These are phyloP conservation scores for Oreotragus oreotragus DNA, from an alignment of 2,113 vertebrate species.

Conservation along the genomic window DNA sequence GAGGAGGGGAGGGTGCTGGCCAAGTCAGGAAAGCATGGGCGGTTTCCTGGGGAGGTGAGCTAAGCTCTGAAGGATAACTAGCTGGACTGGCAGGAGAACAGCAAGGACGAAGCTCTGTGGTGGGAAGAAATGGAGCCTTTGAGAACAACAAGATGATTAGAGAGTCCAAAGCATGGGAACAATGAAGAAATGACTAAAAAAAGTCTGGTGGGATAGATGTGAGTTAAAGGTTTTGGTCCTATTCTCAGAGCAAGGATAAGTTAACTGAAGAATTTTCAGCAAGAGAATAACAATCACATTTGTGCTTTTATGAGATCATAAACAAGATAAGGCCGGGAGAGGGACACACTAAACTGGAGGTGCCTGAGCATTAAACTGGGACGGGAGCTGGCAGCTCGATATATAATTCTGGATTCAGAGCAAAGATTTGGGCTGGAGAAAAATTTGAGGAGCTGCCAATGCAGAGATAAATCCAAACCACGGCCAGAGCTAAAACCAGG, in stretches of 20 bases:
- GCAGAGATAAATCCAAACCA: neutral
- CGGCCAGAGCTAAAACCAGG: neutral
- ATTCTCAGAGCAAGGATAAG: neutral
- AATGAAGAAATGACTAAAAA: neutral
- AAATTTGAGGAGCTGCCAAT: neutral
- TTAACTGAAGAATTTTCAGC: neutral
- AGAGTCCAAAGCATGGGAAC: too few species aligned
- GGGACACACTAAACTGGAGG: neutral
- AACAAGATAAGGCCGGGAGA: neutral
- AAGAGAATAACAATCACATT: neutral
- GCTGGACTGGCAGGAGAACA: neutral
- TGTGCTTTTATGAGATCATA: neutral
- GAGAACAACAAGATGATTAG: neutral
- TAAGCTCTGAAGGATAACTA: neutral
- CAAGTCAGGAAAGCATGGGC: neutral
- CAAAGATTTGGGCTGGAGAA: neutral
- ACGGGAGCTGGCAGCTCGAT: neutral
- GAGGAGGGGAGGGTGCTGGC: neutral
- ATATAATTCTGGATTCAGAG: neutral
- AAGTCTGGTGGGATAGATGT: neutral
- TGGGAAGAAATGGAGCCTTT: neutral
- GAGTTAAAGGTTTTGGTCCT: neutral
- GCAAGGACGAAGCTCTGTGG: accelerated
- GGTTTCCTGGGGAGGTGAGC: neutral
- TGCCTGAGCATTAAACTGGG: neutral